Evolutionary conservation across 30 jellyfish, hydroid and myxozoan genomes (phyloP).

Genomic region (Aurelia aurita complex sp. Pacific): DNA sequence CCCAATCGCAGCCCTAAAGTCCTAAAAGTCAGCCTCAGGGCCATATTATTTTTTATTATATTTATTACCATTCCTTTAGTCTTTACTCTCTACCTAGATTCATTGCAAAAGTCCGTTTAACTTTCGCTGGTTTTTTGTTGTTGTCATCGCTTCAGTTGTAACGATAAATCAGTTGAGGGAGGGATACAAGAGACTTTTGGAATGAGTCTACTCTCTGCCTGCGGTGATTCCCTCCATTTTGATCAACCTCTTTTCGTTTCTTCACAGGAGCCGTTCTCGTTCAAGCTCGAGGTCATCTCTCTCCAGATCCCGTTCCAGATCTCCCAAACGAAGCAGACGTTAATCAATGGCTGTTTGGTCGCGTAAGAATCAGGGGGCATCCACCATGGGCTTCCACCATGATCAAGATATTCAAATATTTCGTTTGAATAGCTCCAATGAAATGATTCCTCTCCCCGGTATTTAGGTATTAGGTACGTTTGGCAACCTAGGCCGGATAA

Average conservation of each 20-base stretch:
- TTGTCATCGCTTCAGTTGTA: too few species aligned
- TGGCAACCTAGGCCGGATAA: constrained; percentile 19
- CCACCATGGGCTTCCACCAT: constrained; percentile 13
- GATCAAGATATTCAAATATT: constrained; percentile 3
- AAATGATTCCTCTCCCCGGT: constrained; percentile 24
- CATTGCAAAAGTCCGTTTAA: too few species aligned
- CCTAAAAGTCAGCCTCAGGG: too few species aligned
- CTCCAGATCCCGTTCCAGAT: constrained; percentile 53
- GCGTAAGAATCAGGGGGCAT: constrained; percentile 75
- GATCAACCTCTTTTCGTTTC: neutral
- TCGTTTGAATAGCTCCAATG: constrained; percentile 19
- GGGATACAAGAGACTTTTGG: too few species aligned
- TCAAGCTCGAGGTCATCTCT: constrained; percentile 45
- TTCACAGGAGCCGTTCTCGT: constrained; percentile 56
- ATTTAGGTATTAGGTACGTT: constrained; percentile 65
- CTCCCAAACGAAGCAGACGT: constrained; percentile 73
- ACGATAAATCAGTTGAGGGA: too few species aligned
- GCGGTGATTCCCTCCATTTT: too few species aligned
- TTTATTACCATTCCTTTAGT: too few species aligned
- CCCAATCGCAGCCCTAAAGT: too few species aligned
- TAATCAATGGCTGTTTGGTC: constrained; percentile 38
- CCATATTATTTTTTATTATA: too few species aligned
- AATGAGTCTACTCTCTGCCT: too few species aligned
- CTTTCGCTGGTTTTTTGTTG: too few species aligned
- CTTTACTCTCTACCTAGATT: too few species aligned